A percentile compares a stretch with the other conserved stretches of the same genome.
Evolutionary conservation across 2,888 invertebrate species (phyloP).

Genomic region (Thymelicus lineola): DNA sequence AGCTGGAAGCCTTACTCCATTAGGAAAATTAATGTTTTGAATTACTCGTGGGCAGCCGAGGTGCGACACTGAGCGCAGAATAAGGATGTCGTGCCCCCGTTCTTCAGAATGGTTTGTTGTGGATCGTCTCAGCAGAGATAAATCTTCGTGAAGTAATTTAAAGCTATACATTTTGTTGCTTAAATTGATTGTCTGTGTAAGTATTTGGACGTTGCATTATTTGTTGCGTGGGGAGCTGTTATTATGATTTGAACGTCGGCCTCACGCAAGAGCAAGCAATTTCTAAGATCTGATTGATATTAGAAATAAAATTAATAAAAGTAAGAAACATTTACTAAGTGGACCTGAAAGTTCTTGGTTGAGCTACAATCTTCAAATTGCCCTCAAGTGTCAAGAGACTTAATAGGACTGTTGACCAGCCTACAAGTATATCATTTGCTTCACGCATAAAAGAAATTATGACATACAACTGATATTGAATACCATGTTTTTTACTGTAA

Average conservation of each 20-base stretch:
- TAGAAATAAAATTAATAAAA: no score
- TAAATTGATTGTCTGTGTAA: slow-evolving; percentile 16
- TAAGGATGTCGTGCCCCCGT: slow-evolving; percentile 28
- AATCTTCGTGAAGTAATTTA: slow-evolving; percentile 33
- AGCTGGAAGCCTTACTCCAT: slow-evolving; percentile 71
- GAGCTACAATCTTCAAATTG: no score
- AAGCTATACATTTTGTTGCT: slow-evolving; percentile 21
- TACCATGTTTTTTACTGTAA: background rate
- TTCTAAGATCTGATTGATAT: no score
- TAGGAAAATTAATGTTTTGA: slow-evolving; percentile 85
- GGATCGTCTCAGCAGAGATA: slow-evolving; percentile 32
- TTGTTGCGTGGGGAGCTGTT: background rate
- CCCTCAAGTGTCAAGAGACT: no score
- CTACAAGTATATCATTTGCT: no score
- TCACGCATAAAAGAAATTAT: no score
- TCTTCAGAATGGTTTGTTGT: slow-evolving; percentile 34
- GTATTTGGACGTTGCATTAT: background rate
- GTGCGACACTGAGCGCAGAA: slow-evolving; percentile 40
- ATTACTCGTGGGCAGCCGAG: slow-evolving; percentile 64
- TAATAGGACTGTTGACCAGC: no score
- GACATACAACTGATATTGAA: background rate
- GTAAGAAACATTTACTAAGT: no score
- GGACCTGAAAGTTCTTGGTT: no score
- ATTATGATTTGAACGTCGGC: no score
- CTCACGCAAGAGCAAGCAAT: no score